These are phyloP conservation scores for Microplitis manilae DNA, from an alignment of 2,888 invertebrate species.

Conservation along the genomic window DNA sequence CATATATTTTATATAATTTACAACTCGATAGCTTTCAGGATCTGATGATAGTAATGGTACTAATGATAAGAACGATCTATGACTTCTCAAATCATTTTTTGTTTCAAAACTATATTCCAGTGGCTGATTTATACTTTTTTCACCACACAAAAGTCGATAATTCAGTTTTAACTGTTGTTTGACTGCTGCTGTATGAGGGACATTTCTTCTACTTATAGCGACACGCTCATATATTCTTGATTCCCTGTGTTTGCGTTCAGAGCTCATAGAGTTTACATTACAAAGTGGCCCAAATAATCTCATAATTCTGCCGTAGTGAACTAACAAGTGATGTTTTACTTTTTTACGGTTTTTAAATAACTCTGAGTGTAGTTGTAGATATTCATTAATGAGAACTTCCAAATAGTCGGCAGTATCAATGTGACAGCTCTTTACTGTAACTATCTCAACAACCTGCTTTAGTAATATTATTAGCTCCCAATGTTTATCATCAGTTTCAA, in stretches of 20 bases:
- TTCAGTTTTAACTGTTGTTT: conserved; percentile 1
- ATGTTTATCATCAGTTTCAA: background rate
- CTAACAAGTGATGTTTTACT: conserved; percentile 18
- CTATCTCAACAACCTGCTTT: background rate
- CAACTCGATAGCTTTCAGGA: background rate
- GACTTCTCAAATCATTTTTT: background rate
- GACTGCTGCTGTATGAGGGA: background rate
- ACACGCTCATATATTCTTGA: background rate
- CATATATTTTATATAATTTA: background rate
- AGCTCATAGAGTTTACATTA: conserved; percentile 18
- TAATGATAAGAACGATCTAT: background rate
- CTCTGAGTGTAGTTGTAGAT: background rate
- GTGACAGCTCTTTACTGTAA: background rate
- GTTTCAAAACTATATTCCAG: background rate
- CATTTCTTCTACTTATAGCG: background rate
- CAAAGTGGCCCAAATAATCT: conserved; percentile 17
- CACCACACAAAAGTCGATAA: background rate
- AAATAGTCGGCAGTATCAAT: background rate
- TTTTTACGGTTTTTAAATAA: conserved; percentile 14
- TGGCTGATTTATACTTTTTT: background rate
- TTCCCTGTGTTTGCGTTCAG: conserved; percentile 26
- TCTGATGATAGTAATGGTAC: background rate
- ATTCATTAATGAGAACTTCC: background rate
- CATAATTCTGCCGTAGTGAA: conserved; percentile 23
- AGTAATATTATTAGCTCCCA: conserved; percentile 2